A percentile compares a stretch with the other conserved stretches of the same genome.
phyloP scores from a whole-genome alignment of 2,113 vertebrate genomes.

The Lanius collurio region DNA sequence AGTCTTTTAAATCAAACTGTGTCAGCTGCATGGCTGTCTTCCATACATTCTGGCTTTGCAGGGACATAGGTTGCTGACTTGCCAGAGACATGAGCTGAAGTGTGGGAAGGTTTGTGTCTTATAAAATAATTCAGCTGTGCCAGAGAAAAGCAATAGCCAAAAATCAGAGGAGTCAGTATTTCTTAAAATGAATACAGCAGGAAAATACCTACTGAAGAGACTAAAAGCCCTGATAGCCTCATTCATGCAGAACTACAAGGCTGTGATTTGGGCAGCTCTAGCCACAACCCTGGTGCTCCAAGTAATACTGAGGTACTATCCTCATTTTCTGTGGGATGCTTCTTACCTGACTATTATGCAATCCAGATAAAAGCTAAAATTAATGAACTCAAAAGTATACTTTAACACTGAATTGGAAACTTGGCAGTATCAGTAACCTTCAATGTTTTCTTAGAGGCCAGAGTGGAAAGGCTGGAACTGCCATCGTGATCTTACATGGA shows the following conservation, averaged over 20 bases:
- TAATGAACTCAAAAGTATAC: neutral
- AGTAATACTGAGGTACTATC: neutral
- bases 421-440: neutral
- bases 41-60: neutral
- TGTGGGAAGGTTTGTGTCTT: neutral
- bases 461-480: neutral
- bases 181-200: neutral
- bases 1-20: neutral
- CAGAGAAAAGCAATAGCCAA: neutral
- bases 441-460: neutral
- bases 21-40: constrained; percentile 22
- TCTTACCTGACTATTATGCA: neutral
- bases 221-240: neutral
- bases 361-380: neutral
- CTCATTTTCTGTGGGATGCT: neutral
- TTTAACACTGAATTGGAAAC: neutral
- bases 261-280: neutral
- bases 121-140: neutral
- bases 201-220: neutral
- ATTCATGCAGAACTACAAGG: neutral
- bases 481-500: neutral
- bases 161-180: neutral
- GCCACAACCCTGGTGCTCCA: neutral
- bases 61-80: neutral
- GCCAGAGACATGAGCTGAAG: neutral